phyloP scores from a whole-genome alignment of 2,888 invertebrate species.

The Polydrusus cervinus region DNA sequence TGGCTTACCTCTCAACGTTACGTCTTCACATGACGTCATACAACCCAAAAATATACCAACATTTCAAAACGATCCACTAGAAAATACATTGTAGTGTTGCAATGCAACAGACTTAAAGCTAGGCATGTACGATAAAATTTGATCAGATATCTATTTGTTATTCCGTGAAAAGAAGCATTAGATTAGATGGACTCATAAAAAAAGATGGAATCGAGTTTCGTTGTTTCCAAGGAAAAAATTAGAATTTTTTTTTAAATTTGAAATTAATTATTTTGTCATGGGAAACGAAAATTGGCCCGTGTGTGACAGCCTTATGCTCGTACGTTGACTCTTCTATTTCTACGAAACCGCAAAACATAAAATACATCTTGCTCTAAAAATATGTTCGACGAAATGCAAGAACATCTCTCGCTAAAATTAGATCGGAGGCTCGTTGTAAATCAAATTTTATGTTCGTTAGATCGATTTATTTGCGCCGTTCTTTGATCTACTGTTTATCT shows the following conservation, averaged over 20 bases:
- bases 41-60: not conserved
- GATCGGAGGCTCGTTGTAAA: slow-evolving; percentile 14
- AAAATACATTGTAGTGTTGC: not conserved
- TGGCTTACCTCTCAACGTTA: not conserved
- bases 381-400: slow-evolving; percentile 31
- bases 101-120: no score
- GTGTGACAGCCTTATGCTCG: not conserved
- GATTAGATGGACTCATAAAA: no score
- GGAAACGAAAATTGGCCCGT: not conserved
- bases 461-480: not conserved
- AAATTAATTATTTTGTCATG: no score
- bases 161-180: no score
- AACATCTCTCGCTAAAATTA: slow-evolving; percentile 39
- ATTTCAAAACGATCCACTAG: not conserved
- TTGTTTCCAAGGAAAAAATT: no score
- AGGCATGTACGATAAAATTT: no score
- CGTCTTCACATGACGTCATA: not conserved
- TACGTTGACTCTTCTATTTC: slow-evolving; percentile 20
- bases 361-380: slow-evolving; percentile 29
- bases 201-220: no score
- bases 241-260: no score
- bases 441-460: slow-evolving; percentile 20
- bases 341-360: slow-evolving; percentile 13
- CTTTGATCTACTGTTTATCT: slow-evolving; percentile 1
- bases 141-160: no score